These are phyloP conservation scores for Onychostruthus taczanowskii DNA, from an alignment of 2,113 vertebrate genomes.

Conservation along the genomic window DNA sequence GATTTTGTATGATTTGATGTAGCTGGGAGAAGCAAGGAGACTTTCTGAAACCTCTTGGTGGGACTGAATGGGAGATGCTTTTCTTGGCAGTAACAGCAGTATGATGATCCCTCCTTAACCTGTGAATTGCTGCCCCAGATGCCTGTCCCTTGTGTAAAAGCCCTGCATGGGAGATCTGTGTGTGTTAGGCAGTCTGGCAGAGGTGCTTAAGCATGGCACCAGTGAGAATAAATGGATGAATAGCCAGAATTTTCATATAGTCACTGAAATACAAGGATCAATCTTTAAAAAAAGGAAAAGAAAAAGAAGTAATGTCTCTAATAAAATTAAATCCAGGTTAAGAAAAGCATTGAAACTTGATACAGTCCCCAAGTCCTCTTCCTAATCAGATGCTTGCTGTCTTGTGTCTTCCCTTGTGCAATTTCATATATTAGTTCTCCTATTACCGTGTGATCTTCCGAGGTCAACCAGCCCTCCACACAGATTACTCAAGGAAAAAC, in stretches of 20 bases:
- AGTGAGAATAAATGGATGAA: not conserved
- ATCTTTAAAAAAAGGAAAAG: not conserved
- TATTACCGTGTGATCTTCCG: not conserved
- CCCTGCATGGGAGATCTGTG: not conserved
- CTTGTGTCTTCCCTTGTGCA: not conserved
- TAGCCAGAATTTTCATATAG: not conserved
- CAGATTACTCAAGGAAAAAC: not conserved
- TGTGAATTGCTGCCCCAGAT: not conserved
- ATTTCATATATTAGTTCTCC: not conserved
- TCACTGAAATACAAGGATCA: not conserved
- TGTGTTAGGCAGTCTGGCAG: not conserved
- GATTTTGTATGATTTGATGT: not conserved
- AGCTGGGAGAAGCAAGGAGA: not conserved
- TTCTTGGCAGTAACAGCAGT: not conserved
- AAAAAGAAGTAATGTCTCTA: not conserved
- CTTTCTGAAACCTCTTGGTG: not conserved
- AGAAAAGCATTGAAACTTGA: not conserved
- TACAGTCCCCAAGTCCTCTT: not conserved
- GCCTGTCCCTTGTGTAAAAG: not conserved
- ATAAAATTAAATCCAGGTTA: not conserved
- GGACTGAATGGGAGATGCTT: not conserved
- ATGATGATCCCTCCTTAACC: not conserved
- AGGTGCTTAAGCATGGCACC: not conserved
- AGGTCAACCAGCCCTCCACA: not conserved
- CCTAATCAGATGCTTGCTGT: not conserved